Base-by-base conservation (phyloP, 2,888 invertebrate genomes). In the Eucera pruinosa region DNA sequence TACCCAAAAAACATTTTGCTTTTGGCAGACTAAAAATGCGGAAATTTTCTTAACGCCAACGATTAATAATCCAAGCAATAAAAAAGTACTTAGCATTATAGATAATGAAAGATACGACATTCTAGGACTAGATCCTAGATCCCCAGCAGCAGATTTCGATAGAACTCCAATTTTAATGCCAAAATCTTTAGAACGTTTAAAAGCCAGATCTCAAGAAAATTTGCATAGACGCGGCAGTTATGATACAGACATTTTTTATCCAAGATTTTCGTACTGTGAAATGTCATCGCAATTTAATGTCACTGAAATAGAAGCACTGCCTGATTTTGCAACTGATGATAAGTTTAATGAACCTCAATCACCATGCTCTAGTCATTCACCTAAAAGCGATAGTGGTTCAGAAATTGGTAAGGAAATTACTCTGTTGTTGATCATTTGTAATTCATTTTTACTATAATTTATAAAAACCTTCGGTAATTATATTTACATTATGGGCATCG, bases 61-160 rank as follows among this genome's bases (percentile, higher is more conserved):
- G 27, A 33, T 61, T 2, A 60, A 36, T 15, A 18, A 54, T 0
- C n/a, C 30, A 23, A 73, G 62, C 2, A 23, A 5, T 20, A 41
- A 62, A 36, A 77, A 75, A 7, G 11, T 27, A 69, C 27, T 82
- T 33, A 71, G 80, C 2, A 60, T 74, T 5, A 65, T 73, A 15
- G 62, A 78, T 20, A 61, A 61, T 1, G 82, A 77, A 41, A 77
- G 82, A 20, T 70, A 78, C 4, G 72, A 77, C 11, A 41, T 78
- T 23, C 67, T 86, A 5, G 84, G 80, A 23, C 33, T 86, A 1
- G 91, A 91, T 76, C 91, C 91, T 6, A 84, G 91, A 80, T 91
- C 91, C 11, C 91, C 91, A n/a, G 88, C 90, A 2, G 81, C 76
- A n/a, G 84, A 89, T 60, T 91, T 91, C 55, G 86, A 88, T 48